Percentiles rank a stretch among this genome's conserved stretches.
Conservation (phyloP, 2,113 vertebrate species). For the Nannospalax galili region DNA sequence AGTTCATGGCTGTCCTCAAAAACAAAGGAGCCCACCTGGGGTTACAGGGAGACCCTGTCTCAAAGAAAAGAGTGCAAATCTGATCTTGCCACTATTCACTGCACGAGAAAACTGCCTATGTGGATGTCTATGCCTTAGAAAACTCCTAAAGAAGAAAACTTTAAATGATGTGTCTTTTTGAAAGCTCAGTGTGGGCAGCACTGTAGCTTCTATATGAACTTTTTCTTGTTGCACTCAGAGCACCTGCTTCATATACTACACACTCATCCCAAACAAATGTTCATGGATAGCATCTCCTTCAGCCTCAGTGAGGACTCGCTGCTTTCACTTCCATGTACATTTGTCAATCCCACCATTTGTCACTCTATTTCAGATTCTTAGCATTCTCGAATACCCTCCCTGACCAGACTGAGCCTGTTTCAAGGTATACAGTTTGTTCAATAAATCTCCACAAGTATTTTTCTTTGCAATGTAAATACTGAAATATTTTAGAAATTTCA, state of each 20-base stretch:
- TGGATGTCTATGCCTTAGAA: not conserved
- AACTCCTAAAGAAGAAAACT: not conserved
- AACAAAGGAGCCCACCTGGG: not conserved
- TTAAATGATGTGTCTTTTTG: not conserved
- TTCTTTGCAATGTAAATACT: not conserved
- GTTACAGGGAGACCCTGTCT: no score
- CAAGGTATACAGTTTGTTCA: not conserved
- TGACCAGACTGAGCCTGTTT: not conserved
- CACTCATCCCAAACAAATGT: not conserved
- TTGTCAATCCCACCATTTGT: not conserved
- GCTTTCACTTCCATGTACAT: not conserved
- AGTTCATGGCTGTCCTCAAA: not conserved
- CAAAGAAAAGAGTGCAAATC: conserved; percentile 18
- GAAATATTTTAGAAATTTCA: conserved; percentile 30
- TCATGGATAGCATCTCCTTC: not conserved
- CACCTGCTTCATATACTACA: not conserved
- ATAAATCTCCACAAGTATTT: no score
- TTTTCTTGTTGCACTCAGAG: not conserved
- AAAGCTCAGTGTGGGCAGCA: not conserved
- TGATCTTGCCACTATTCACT: not conserved
- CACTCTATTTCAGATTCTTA: not conserved
- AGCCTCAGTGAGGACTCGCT: not conserved
- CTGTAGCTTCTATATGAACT: not conserved
- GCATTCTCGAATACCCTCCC: not conserved
- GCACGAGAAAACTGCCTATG: not conserved